Percentiles rank a stretch among this genome's conserved stretches.
Evolutionary conservation across 1,140 invertebrate genomes (phyloP).

Genomic region (Pseudomyrmex concolor): DNA sequence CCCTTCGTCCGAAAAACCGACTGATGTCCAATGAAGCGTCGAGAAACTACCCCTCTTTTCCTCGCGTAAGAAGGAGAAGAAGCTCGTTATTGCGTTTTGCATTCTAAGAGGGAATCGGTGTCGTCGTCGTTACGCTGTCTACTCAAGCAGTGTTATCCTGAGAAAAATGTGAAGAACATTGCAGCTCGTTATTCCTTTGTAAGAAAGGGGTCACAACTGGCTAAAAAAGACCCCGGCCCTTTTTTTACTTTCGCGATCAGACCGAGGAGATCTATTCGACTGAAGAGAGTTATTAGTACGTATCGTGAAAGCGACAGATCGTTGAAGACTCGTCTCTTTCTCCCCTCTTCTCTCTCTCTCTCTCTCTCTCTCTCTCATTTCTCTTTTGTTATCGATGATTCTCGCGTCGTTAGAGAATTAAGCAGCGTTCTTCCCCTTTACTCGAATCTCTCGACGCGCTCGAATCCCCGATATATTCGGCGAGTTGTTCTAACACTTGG

Average conservation of each 20-base stretch:
- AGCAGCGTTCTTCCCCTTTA: constrained; percentile 18
- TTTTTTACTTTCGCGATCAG: neutral
- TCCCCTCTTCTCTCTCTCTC: neutral
- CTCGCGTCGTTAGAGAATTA: constrained; percentile 12
- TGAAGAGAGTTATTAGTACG: constrained; percentile 33
- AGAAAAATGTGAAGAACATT: constrained; percentile 34
- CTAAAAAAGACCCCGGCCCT: constrained; percentile 36
- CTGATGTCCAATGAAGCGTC: constrained; percentile 44
- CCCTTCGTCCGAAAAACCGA: constrained; percentile 28
- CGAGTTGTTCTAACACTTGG: constrained; percentile 82
- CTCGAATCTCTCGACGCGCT: constrained; percentile 61
- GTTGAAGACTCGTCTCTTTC: constrained; percentile 4
- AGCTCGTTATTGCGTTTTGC: constrained; percentile 64
- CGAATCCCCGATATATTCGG: constrained; percentile 74
- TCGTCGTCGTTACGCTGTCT: constrained; percentile 56
- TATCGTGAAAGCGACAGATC: constrained; percentile 9
- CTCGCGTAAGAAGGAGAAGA: constrained; percentile 18
- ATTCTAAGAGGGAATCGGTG: constrained; percentile 51
- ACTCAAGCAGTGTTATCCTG: constrained; percentile 43
- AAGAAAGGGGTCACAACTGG: constrained; percentile 8
- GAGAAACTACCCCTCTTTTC: neutral
- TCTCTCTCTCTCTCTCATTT: constrained; percentile 8
- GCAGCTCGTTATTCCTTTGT: constrained; percentile 59
- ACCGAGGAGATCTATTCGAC: neutral
- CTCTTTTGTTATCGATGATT: neutral